A percentile compares a stretch with the other conserved stretches of the same genome.
Evolutionary conservation across 2,888 invertebrate species (phyloP).

Genomic region (Harmothoe impar): DNA sequence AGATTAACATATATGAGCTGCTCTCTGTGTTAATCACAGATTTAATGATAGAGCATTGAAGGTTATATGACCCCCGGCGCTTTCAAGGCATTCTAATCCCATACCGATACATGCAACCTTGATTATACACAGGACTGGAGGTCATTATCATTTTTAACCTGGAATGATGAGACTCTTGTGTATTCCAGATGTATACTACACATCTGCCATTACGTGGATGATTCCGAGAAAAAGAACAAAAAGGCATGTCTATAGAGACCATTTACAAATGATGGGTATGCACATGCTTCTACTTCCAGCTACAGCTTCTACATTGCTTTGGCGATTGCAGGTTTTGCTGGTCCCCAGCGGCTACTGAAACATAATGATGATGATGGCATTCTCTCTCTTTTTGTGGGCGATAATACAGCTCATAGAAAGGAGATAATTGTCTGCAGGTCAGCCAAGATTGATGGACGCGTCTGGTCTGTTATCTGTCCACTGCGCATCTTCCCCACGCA

Average conservation of each 20-base stretch:
- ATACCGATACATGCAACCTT: no score
- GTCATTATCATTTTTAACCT: no score
- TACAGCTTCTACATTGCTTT: no score
- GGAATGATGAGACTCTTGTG: no score
- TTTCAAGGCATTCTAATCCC: no score
- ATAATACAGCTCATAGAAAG: slow-evolving; percentile 52
- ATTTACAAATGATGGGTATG: neutral
- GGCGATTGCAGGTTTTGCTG: neutral
- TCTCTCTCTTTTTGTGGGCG: slow-evolving; percentile 17
- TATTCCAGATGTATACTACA: no score
- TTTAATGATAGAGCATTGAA: no score
- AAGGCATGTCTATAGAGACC: neutral
- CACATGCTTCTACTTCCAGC: neutral
- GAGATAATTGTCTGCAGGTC: slow-evolving; percentile 49
- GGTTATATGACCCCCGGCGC: no score
- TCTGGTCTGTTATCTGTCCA: slow-evolving; percentile 54
- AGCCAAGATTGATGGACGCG: slow-evolving; percentile 44
- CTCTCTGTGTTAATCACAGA: no score
- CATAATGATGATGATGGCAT: slow-evolving; percentile 35
- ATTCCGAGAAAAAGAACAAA: neutral
- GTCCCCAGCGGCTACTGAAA: slow-evolving; percentile 5
- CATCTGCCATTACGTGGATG: no score
- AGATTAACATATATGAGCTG: no score
- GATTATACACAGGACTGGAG: no score
- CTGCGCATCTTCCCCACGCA: slow-evolving; percentile 52